Evolutionary conservation across 2,888 invertebrate species (phyloP).

Genomic region (Hofmannophila pseudospretella): DNA sequence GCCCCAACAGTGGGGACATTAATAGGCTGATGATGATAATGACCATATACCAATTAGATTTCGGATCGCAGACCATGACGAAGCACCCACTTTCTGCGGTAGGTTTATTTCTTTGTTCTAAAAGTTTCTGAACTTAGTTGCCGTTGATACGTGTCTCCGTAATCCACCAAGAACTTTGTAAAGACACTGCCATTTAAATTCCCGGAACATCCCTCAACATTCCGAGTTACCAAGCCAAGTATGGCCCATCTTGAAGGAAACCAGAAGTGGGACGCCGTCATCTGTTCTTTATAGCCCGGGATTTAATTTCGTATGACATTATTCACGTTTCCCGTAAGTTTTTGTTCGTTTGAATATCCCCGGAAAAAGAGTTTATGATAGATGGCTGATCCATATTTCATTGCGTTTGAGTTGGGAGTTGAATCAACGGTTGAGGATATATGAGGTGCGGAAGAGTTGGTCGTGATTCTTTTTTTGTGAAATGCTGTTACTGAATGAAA

Average conservation of each 20-base stretch:
- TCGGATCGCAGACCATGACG: too few relatives aligned
- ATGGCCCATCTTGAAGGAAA: conserved; percentile 15
- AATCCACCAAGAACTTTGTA: too few relatives aligned
- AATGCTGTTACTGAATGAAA: too few relatives aligned
- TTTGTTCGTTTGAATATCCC: conserved; percentile 48
- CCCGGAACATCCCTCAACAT: conserved; percentile 5
- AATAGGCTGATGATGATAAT: too few relatives aligned
- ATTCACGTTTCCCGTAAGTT: conserved; percentile 63
- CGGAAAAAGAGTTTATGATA: conserved; percentile 61
- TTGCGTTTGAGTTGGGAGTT: conserved; percentile 27
- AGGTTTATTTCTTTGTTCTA: too few relatives aligned
- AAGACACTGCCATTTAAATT: conserved; percentile 6
- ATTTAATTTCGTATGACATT: conserved; percentile 73
- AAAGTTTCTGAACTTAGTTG: too few relatives aligned
- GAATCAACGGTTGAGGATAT: not conserved
- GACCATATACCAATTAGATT: too few relatives aligned
- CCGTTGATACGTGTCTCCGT: too few relatives aligned
- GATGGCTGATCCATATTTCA: conserved; percentile 70
- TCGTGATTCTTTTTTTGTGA: not conserved
- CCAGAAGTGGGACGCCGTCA: conserved; percentile 51
- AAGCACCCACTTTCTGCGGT: too few relatives aligned
- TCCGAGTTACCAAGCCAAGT: not conserved
- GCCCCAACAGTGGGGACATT: too few relatives aligned
- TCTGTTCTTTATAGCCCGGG: conserved; percentile 67
- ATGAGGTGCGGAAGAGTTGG: not conserved